These are phyloP conservation scores for Brachionus rotundiformis DNA, from an alignment of 1,140 invertebrate genomes.

Conservation along the genomic window DNA sequence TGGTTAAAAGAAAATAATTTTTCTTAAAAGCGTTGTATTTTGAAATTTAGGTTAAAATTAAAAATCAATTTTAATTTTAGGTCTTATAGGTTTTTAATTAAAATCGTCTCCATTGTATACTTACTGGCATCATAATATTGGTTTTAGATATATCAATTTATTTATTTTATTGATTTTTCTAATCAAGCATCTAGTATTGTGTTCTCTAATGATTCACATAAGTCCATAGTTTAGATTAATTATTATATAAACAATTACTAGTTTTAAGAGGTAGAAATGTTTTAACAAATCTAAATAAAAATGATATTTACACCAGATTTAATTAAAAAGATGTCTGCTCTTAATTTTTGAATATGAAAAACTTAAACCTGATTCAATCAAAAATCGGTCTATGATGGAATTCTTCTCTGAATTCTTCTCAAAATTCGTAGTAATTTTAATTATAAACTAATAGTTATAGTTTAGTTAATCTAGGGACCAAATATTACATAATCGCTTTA, in stretches of 20 bases:
- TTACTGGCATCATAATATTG: background rate
- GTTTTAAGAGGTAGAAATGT: background rate
- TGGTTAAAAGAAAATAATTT: too few relatives aligned
- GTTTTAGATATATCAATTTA: background rate
- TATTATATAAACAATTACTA: too few relatives aligned
- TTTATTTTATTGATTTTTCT: background rate
- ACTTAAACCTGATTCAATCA: background rate
- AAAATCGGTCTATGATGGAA: too few relatives aligned
- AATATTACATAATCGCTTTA: constrained; percentile 31
- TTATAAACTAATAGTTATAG: constrained; percentile 29
- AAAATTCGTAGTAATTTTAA: constrained; percentile 22
- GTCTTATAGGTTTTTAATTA: too few relatives aligned
- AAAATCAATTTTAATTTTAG: too few relatives aligned
- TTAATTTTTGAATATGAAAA: background rate
- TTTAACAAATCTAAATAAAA: background rate
- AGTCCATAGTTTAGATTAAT: background rate
- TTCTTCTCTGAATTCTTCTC: constrained; percentile 19
- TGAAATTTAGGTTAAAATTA: too few relatives aligned
- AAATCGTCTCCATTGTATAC: too few relatives aligned
- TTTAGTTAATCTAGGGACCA: constrained; percentile 12
- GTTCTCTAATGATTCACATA: background rate
- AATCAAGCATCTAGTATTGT: background rate
- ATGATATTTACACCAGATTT: background rate
- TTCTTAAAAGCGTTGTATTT: too few relatives aligned
- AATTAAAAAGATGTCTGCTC: background rate